Evolutionary conservation across 2,888 invertebrate species (phyloP).

Genomic region (Stenolophus ochropezus): DNA sequence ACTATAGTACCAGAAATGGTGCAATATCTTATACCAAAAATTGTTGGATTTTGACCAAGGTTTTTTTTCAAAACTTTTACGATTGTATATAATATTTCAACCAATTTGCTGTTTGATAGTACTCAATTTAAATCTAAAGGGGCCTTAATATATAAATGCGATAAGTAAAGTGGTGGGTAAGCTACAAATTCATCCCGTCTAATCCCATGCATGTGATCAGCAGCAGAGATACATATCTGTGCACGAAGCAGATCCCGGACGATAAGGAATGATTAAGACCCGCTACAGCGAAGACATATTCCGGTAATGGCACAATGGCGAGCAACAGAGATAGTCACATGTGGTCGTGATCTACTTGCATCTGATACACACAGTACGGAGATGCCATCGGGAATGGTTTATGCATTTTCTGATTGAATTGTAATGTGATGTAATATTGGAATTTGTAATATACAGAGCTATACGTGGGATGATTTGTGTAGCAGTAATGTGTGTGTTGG

Average conservation of each 20-base stretch:
- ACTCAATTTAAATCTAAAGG: no score
- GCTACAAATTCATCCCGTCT: background rate
- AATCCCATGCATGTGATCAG: background rate
- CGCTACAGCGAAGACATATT: constrained; percentile 51
- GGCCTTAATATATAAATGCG: background rate
- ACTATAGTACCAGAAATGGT: no score
- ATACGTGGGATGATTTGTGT: background rate
- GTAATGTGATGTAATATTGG: constrained; percentile 41
- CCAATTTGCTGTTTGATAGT: no score
- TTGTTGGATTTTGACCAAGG: no score
- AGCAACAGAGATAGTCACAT: constrained; percentile 1
- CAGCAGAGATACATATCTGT: background rate
- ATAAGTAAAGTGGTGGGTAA: background rate
- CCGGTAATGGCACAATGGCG: constrained; percentile 47
- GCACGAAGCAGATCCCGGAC: constrained; percentile 21
- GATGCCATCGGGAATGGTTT: constrained; percentile 32
- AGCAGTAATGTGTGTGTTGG: background rate
- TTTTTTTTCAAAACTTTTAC: no score
- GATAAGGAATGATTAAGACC: constrained; percentile 53
- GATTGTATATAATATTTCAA: no score
- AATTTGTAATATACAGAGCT: constrained; percentile 32
- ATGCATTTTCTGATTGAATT: constrained; percentile 38
- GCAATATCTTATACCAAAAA: no score
- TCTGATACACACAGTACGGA: constrained; percentile 28
- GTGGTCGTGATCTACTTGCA: constrained; percentile 33